Conservation (phyloP, 2,888 invertebrate species). For the Antheraea assamensis region DNA sequence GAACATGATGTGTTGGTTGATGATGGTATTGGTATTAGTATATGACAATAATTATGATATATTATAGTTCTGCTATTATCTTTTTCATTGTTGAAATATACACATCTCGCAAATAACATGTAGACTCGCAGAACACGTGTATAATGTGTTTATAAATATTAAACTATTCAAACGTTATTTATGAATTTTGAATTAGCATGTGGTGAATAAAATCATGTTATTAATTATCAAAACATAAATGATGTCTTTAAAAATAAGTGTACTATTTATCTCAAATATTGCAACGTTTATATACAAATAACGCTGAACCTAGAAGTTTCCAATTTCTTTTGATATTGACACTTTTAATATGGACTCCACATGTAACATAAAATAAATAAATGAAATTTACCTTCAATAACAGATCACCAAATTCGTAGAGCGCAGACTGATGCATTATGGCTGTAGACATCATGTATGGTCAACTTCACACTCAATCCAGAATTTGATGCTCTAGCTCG, state of each 20-base stretch:
- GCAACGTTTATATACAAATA: background rate
- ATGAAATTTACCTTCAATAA: constrained; percentile 84
- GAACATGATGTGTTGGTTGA: too few relatives aligned
- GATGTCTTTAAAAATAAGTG: background rate
- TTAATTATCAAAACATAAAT: background rate
- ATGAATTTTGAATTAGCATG: background rate
- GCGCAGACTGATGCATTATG: constrained; percentile 88
- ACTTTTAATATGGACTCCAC: background rate
- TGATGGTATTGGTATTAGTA: background rate
- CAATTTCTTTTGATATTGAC: background rate
- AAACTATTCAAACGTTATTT: background rate
- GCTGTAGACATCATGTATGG: constrained; percentile 87
- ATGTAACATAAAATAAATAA: background rate
- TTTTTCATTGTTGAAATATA: background rate
- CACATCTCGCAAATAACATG: too few relatives aligned
- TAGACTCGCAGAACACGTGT: background rate
- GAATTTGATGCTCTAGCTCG: constrained; percentile 56
- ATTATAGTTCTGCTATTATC: background rate
- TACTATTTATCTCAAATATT: background rate
- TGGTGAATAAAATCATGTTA: background rate
- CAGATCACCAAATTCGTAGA: constrained; percentile 89
- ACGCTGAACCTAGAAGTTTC: background rate
- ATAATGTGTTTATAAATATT: background rate
- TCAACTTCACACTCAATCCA: constrained; percentile 76
- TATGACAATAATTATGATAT: background rate